Evolutionary conservation across 2,113 vertebrate species (phyloP).

Genomic region (Probosciger aterrimus): DNA sequence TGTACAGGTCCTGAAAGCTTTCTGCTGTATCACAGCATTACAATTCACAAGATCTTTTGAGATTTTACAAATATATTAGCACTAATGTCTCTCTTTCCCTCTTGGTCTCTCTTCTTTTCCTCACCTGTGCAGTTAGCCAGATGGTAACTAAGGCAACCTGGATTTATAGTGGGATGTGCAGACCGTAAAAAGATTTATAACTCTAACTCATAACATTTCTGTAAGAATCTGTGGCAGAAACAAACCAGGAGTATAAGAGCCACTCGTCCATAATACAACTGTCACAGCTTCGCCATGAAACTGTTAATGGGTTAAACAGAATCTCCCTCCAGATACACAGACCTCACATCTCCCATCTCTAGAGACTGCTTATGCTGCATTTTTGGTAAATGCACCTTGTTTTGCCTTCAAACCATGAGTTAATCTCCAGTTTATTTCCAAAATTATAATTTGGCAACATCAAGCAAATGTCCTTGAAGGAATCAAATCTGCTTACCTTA

Average conservation of each 20-base stretch:
- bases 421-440: neutral
- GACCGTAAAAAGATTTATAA: neutral
- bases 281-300: neutral
- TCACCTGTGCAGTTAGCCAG: constrained; percentile 37
- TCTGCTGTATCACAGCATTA: neutral
- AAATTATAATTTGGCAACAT: neutral
- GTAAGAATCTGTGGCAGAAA: neutral
- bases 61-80: neutral
- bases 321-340: neutral
- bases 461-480: neutral
- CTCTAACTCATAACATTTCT: neutral
- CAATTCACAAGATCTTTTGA: neutral
- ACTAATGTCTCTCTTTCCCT: neutral
- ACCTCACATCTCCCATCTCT: neutral
- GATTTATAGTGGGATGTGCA: neutral
- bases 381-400: neutral
- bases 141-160: constrained; percentile 48
- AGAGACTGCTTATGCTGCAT: neutral
- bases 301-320: neutral
- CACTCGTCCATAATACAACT: neutral
- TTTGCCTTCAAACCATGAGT: neutral
- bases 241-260: neutral
- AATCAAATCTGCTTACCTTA: neutral
- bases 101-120: neutral
- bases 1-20: neutral